Conservation (phyloP, 2,797 vertebrate genomes). For the Hirundo rustica region DNA sequence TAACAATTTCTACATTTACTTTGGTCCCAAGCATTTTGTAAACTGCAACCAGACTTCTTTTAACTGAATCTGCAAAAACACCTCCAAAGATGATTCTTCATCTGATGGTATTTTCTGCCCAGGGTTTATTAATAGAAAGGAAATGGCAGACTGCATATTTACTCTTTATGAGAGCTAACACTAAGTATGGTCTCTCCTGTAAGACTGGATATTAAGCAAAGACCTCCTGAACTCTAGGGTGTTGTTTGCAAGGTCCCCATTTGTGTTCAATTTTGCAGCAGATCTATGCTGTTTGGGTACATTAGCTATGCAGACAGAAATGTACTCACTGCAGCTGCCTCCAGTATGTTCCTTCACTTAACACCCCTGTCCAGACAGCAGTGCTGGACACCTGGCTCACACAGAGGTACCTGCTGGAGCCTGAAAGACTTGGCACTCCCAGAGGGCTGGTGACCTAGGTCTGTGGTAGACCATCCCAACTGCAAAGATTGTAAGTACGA, state of each 20-base stretch:
- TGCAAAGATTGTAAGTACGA: neutral
- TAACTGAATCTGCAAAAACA: neutral
- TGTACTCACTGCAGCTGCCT: neutral
- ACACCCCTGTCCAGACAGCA: neutral
- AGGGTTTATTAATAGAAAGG: neutral
- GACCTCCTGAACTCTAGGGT: neutral
- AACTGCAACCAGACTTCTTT: neutral
- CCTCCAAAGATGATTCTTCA: neutral
- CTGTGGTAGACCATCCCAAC: neutral
- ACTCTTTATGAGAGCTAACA: neutral
- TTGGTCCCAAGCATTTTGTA: neutral
- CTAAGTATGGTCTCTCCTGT: neutral
- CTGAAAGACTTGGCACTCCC: neutral
- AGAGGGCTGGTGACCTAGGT: neutral
- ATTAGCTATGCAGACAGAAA: neutral
- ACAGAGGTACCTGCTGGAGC: neutral
- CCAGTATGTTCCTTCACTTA: neutral
- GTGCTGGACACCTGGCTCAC: neutral
- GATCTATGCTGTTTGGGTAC: neutral
- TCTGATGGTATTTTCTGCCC: neutral
- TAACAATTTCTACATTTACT: neutral
- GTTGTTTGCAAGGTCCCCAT: neutral
- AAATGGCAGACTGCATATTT: neutral
- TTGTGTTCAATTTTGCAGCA: neutral
- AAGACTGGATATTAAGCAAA: neutral